Evolutionary conservation across 2,113 vertebrate genomes (phyloP).

Genomic region (Pelobates fuscus): DNA sequence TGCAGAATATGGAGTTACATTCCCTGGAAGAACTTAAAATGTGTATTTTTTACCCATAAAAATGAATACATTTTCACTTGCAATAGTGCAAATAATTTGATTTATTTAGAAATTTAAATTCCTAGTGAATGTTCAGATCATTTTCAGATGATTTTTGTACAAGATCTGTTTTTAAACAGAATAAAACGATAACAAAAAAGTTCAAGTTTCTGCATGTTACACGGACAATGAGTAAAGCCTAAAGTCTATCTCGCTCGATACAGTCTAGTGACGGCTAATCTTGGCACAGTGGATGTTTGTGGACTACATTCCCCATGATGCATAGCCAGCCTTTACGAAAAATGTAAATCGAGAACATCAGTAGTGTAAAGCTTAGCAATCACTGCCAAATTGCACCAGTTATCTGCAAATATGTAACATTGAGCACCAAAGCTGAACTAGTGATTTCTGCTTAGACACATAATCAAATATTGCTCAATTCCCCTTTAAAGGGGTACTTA

Average conservation of each 20-base stretch:
- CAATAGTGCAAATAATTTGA: constrained; percentile 10
- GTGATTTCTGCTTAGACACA: constrained; percentile 63
- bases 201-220: constrained; percentile 67
- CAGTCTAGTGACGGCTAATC: no score
- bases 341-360: no score
- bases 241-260: no score
- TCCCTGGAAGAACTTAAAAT: no score
- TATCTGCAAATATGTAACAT: constrained; percentile 49
- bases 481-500: constrained; percentile 57
- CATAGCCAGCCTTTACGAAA: no score
- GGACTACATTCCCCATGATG: no score
- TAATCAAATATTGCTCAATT: constrained; percentile 82
- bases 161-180: constrained; percentile 67
- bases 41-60: no score
- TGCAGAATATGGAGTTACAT: no score
- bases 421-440: constrained; percentile 74
- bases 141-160: constrained; percentile 80
- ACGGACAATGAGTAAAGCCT: no score
- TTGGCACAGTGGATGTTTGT: no score
- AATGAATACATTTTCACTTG: constrained; percentile 4
- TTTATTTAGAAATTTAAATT: constrained; percentile 29
- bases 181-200: constrained; percentile 46
- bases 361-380: no score
- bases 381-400: no score
- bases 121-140: constrained; percentile 53